These are phyloP conservation scores for Arion vulgaris DNA, from an alignment of 1,140 invertebrate genomes.

Conservation along the genomic window DNA sequence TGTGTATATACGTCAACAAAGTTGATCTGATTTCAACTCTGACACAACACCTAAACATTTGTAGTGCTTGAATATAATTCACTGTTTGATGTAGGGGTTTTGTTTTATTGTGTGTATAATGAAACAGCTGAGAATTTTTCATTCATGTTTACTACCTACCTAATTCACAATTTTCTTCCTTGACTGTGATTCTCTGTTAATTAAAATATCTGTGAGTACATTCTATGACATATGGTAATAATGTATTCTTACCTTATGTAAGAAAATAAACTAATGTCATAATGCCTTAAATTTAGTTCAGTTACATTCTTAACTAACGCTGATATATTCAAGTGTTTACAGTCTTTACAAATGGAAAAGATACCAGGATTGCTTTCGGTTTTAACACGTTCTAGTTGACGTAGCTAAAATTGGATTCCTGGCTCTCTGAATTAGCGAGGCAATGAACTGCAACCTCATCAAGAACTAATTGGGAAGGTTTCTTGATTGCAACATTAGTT, in stretches of 20 bases:
- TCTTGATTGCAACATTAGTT: not conserved
- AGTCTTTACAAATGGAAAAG: no score
- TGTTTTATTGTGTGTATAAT: not conserved
- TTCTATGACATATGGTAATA: not conserved
- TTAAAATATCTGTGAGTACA: not conserved
- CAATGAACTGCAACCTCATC: no score
- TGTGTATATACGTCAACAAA: not conserved
- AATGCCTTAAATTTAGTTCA: no score
- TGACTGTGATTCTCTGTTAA: not conserved
- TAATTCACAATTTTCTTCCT: conserved; percentile 6
- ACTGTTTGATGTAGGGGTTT: not conserved
- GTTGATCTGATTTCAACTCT: not conserved
- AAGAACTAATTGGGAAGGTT: not conserved
- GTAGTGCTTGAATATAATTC: not conserved
- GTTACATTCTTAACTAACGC: no score
- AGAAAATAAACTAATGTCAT: no score
- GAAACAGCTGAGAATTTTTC: not conserved
- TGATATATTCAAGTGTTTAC: no score
- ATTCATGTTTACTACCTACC: not conserved
- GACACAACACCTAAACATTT: not conserved
- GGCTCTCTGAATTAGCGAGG: no score
- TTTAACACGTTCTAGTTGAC: no score
- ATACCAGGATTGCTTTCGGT: no score
- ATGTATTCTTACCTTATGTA: no score
- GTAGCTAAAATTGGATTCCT: no score